These are phyloP conservation scores for Portunus trituberculatus DNA, from an alignment of 1,140 invertebrate species.

Conservation along the genomic window DNA sequence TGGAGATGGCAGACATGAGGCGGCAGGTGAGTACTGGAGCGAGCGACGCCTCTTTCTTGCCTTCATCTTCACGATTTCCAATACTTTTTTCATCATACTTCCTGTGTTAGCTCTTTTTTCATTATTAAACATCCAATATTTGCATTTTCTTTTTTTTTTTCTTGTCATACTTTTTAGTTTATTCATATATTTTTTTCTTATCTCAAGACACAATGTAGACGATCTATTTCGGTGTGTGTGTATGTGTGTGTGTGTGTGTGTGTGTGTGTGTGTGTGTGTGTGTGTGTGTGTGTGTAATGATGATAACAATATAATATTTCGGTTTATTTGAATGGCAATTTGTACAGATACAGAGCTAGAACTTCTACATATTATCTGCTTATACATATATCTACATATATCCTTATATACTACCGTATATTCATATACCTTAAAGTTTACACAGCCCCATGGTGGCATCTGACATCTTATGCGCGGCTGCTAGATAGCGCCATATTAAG, in stretches of 20 bases:
- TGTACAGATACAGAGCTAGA: background rate
- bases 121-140: background rate
- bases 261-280: no score
- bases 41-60: background rate
- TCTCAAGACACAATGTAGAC: background rate
- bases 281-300: no score
- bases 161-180: background rate
- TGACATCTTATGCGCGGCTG: no score
- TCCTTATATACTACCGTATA: constrained; percentile 46
- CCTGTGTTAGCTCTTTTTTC: background rate
- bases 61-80: background rate
- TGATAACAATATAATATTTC: no score
- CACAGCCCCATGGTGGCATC: background rate
- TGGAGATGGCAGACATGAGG: constrained; percentile 62
- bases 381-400: background rate
- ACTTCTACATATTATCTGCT: background rate
- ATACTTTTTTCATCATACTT: background rate
- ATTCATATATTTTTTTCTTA: background rate
- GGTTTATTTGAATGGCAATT: background rate
- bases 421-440: background rate
- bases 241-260: background rate
- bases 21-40: constrained; percentile 28
- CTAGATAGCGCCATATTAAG: no score
- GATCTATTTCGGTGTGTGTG: background rate
- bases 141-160: background rate